Evolutionary conservation across 2,888 invertebrate genomes (phyloP).

Genomic region (Bhutanitis thaidina): DNA sequence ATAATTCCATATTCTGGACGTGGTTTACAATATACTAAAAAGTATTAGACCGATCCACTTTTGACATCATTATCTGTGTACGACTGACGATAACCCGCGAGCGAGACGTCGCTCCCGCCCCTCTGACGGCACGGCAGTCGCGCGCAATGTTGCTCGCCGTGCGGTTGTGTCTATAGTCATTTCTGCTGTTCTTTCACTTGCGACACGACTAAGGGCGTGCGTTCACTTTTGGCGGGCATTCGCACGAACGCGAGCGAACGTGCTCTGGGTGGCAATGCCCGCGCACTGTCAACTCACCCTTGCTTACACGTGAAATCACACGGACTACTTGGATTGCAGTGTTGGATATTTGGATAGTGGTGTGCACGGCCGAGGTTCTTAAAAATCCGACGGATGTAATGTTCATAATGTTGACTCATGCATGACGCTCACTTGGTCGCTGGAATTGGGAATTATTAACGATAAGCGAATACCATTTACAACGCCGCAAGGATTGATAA

Average conservation of each 20-base stretch:
- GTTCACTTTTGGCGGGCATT: conserved; percentile 73
- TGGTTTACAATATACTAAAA: conserved; percentile 75
- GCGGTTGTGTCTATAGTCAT: conserved; percentile 47
- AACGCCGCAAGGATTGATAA: background rate
- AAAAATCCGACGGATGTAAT: conserved; percentile 68
- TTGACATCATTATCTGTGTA: conserved; percentile 78
- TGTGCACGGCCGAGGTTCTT: conserved; percentile 57
- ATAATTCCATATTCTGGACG: conserved; percentile 50
- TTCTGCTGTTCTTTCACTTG: conserved; percentile 19
- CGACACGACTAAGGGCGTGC: conserved; percentile 42
- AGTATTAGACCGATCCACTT: conserved; percentile 78
- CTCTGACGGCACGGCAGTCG: conserved; percentile 57
- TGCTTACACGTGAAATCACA: conserved; percentile 41
- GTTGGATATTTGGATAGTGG: conserved; percentile 68
- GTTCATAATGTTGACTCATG: conserved; percentile 76
- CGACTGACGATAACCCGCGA: conserved; percentile 76
- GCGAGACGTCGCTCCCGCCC: conserved; percentile 62
- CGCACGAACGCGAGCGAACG: conserved; percentile 62
- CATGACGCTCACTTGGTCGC: conserved; percentile 76
- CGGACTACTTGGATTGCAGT: conserved; percentile 77
- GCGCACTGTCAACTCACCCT: conserved; percentile 27
- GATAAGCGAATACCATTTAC: conserved; percentile 27
- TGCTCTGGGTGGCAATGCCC: conserved; percentile 59
- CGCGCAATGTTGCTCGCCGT: conserved; percentile 57
- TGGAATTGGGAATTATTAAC: conserved; percentile 62